phyloP scores from a whole-genome alignment of 1,140 invertebrate genomes.

The Samia ricini region DNA sequence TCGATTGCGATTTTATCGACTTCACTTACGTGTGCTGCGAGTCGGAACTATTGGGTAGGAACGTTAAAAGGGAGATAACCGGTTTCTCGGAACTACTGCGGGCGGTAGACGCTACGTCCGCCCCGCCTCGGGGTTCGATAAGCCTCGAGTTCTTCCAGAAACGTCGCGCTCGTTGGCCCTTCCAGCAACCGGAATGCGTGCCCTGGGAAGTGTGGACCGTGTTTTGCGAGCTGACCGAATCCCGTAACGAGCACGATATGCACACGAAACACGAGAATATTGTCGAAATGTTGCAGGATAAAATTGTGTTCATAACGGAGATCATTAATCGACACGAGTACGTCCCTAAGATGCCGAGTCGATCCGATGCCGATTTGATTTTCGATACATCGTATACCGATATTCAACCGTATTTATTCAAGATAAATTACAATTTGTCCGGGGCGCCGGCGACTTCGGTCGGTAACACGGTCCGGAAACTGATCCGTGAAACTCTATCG shows the following conservation, averaged over 20 bases:
- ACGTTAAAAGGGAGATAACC: constrained; percentile 89
- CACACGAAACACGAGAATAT: constrained; percentile 93
- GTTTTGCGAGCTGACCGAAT: constrained; percentile 90
- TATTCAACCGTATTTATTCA: constrained; percentile 97
- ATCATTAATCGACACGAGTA: constrained; percentile 97
- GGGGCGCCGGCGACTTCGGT: constrained; percentile 86
- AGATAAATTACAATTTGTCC: constrained; percentile 87
- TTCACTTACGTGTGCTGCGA: constrained; percentile 97
- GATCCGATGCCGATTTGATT: constrained; percentile 93
- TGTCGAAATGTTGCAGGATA: constrained; percentile 94
- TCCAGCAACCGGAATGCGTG: constrained; percentile 89
- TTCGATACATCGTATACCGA: constrained; percentile 96
- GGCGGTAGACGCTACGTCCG: constrained; percentile 83
- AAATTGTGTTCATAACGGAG: constrained; percentile 95
- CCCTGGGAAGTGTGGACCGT: constrained; percentile 99
- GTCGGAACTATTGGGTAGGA: constrained; percentile 86
- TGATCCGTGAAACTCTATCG: constrained; percentile 92
- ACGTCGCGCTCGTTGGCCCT: constrained; percentile 92
- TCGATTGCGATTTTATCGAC: constrained; percentile 98
- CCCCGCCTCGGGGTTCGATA: constrained; percentile 85
- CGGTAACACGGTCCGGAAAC: constrained; percentile 92
- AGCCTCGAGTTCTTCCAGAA: constrained; percentile 97
- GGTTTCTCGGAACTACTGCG: constrained; percentile 92
- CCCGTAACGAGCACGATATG: constrained; percentile 92
- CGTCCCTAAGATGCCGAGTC: constrained; percentile 95